Conservation (phyloP, 2,888 invertebrate species). For the Aleiodes alternator region DNA sequence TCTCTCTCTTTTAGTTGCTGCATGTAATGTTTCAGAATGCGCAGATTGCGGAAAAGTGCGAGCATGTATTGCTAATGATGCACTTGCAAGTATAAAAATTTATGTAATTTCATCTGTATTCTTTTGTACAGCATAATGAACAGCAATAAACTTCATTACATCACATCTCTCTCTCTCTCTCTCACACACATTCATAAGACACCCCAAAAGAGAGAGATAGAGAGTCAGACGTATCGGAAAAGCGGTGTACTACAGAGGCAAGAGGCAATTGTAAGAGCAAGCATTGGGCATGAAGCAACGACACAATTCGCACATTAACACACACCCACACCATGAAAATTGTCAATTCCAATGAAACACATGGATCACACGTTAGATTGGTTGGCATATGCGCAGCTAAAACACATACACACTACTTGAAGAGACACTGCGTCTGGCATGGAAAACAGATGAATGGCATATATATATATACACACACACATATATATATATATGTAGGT, state of each 20-base stretch:
- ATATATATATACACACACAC: no score
- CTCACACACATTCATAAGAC: no score
- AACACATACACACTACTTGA: slow-evolving; percentile 21
- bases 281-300: not conserved
- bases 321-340: not conserved
- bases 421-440: slow-evolving; percentile 24
- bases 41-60: no score
- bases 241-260: not conserved
- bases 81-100: no score
- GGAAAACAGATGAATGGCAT: slow-evolving; percentile 26
- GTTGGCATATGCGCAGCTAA: slow-evolving; percentile 5
- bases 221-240: not conserved
- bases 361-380: slow-evolving; percentile 3
- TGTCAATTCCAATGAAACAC: slow-evolving; percentile 27
- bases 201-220: not conserved
- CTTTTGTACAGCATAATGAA: no score
- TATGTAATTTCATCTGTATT: no score
- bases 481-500: not conserved
- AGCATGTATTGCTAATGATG: no score
- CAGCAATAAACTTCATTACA: not conserved
- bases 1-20: no score
- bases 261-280: not conserved
- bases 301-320: not conserved
- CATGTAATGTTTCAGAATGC: no score
- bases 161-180: no score